Evolutionary conservation across 2,113 vertebrate species (phyloP).

Genomic region (Notarius quadriscutis): DNA sequence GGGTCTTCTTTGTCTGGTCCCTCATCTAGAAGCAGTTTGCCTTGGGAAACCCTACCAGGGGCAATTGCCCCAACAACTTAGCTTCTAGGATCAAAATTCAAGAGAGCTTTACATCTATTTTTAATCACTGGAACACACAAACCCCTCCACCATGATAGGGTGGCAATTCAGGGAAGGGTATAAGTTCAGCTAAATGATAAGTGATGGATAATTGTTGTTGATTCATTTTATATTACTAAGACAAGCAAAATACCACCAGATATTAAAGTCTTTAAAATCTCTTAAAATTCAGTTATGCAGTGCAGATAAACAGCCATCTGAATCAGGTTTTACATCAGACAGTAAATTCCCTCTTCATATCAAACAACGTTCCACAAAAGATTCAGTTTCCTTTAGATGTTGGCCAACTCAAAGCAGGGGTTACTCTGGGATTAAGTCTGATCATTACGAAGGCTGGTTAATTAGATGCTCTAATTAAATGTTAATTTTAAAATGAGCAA

Average conservation of each 20-base stretch:
- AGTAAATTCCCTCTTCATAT: neutral
- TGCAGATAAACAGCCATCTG: neutral
- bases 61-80: no score
- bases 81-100: no score
- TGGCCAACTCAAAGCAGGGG: neutral
- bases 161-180: no score
- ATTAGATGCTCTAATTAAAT: slow-evolving; percentile 9
- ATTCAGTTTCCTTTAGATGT: neutral
- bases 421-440: slow-evolving; percentile 1
- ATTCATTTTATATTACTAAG: neutral
- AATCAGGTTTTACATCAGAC: neutral
- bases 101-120: no score
- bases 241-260: neutral
- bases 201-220: no score
- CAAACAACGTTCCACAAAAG: neutral
- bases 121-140: no score
- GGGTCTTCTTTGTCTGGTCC: no score
- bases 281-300: no score
- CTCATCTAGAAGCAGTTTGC: no score
- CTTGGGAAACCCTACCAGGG: no score
- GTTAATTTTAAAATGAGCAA: neutral
- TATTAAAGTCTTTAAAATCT: neutral
- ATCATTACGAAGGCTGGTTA: neutral
- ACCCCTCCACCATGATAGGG: no score
- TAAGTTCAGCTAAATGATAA: no score